These are phyloP conservation scores for Agapostemon virescens DNA, from an alignment of 2,888 invertebrate genomes.

Conservation along the genomic window DNA sequence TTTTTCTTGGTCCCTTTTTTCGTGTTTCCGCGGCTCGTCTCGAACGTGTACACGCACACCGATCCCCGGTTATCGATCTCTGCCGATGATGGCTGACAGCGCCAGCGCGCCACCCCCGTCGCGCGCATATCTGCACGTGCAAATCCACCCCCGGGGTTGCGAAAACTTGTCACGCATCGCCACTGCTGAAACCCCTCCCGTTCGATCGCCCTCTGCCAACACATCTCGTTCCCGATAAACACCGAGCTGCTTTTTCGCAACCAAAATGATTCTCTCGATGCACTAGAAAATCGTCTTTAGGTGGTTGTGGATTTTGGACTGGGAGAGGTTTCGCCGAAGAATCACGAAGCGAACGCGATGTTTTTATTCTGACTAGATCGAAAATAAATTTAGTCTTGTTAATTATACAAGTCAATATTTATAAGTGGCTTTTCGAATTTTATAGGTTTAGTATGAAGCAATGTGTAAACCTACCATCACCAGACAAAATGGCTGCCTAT, in stretches of 20 bases:
- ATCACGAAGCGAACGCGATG: too few species aligned
- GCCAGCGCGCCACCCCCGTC: constrained; percentile 58
- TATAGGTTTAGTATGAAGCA: too few species aligned
- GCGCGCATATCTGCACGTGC: constrained; percentile 53
- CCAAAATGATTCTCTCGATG: too few species aligned
- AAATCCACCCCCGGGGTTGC: constrained; percentile 5
- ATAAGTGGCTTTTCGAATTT: too few species aligned
- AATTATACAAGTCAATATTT: too few species aligned
- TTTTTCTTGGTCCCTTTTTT: constrained; percentile 47
- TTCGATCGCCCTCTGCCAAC: neutral
- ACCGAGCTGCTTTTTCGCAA: neutral
- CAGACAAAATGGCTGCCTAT: too few species aligned
- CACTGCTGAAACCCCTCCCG: neutral
- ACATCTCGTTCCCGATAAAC: neutral
- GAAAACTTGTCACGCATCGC: neutral
- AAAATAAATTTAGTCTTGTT: too few species aligned
- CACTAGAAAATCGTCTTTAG: too few species aligned
- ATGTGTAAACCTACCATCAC: too few species aligned
- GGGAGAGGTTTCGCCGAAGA: too few species aligned
- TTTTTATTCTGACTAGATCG: too few species aligned
- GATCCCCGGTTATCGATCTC: constrained; percentile 64
- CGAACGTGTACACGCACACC: constrained; percentile 54
- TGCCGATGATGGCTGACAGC: constrained; percentile 63
- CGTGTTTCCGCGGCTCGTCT: constrained; percentile 26
- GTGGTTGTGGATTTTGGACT: too few species aligned